A percentile compares a stretch with the other conserved stretches of the same genome.
These are phyloP conservation scores for Ormyrus thymus DNA, from an alignment of 2,888 invertebrate species.

Conservation along the genomic window DNA sequence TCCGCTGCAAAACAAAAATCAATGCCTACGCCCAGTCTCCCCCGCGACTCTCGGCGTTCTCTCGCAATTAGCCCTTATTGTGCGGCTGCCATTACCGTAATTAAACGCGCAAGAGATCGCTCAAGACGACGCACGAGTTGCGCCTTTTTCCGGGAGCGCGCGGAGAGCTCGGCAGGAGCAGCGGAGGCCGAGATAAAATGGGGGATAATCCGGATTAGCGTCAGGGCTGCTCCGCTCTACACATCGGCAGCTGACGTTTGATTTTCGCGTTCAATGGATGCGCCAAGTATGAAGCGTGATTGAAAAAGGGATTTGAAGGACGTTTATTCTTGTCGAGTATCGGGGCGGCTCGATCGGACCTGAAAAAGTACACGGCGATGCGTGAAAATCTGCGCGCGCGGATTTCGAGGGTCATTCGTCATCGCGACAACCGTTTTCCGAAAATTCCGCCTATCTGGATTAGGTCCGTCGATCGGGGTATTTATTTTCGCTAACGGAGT, in stretches of 20 bases:
- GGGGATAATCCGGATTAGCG: conserved; percentile 56
- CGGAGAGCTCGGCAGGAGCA: neutral
- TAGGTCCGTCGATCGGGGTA: too few species aligned
- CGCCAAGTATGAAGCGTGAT: conserved; percentile 52
- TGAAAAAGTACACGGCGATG: too few species aligned
- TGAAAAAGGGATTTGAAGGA: conserved; percentile 53
- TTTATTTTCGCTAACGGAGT: too few species aligned
- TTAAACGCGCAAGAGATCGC: conserved; percentile 27
- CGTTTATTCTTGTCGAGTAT: conserved; percentile 48
- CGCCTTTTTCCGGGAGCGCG: neutral
- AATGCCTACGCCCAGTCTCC: too few species aligned
- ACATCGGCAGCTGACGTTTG: conserved; percentile 51
- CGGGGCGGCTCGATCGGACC: conserved; percentile 7
- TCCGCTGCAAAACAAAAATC: too few species aligned
- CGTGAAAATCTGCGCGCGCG: neutral
- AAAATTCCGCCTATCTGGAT: too few species aligned
- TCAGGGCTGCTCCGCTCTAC: conserved; percentile 22
- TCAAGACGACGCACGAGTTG: neutral
- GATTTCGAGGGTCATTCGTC: conserved; percentile 3
- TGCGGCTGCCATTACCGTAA: conserved; percentile 50
- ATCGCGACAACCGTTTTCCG: too few species aligned
- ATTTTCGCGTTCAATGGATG: conserved; percentile 53
- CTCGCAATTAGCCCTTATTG: conserved; percentile 52
- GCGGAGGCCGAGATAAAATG: conserved; percentile 49
- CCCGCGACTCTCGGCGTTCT: too few species aligned